Conservation (phyloP, 2,113 vertebrate species). For the Engraulis encrasicolus region DNA sequence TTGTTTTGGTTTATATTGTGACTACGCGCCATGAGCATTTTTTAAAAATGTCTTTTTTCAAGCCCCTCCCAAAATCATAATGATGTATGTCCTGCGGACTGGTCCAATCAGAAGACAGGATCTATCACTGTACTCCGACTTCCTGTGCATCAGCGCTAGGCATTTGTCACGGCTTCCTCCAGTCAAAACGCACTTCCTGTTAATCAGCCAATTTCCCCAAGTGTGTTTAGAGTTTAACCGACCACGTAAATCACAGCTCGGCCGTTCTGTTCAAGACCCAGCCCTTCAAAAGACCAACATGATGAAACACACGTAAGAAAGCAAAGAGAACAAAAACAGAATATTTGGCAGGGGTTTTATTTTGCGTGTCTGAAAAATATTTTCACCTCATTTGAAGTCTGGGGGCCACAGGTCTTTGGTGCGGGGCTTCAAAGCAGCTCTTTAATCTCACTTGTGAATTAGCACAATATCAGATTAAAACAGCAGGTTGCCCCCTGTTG, state of each 20-base stretch:
- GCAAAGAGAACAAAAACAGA: background rate
- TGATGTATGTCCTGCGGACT: slow-evolving; percentile 38
- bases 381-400: background rate
- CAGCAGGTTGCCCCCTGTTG: slow-evolving; percentile 39
- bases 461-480: slow-evolving; percentile 32
- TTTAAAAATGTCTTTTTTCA: background rate
- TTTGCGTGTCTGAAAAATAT: background rate
- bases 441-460: slow-evolving; percentile 53
- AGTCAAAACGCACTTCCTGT: slow-evolving; percentile 41
- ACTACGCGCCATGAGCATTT: background rate
- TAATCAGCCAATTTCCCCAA: background rate
- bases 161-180: slow-evolving; percentile 13
- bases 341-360: background rate
- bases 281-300: background rate
- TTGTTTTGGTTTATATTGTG: background rate
- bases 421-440: slow-evolving; percentile 53
- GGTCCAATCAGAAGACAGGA: slow-evolving; percentile 25
- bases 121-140: slow-evolving; percentile 17
- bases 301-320: background rate
- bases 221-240: background rate
- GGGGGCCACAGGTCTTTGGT: background rate
- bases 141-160: slow-evolving; percentile 35
- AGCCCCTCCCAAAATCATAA: background rate
- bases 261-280: background rate
- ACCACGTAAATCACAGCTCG: background rate